Evolutionary conservation across 2,113 vertebrate genomes (phyloP), one percentile per base, ranked within the genome.

Genomic region (Ploceus nigricollis): DNA sequence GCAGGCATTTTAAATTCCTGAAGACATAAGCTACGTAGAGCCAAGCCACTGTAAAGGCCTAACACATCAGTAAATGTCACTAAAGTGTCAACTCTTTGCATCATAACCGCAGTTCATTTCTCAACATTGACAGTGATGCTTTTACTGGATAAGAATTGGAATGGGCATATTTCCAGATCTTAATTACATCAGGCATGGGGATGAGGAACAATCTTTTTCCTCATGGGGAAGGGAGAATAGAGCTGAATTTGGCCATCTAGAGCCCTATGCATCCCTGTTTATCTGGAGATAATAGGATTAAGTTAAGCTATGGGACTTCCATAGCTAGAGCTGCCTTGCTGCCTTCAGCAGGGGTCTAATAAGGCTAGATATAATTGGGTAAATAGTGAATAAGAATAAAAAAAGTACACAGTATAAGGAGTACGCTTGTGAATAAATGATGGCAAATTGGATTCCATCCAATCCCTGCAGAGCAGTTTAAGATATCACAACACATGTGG

Each of bases 241-340:
- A 96, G 97, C 95, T 98, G 96, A 97, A 97, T 97, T 98, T 97
- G 97, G 91, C 95, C 97, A 97, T 98, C 98, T 92, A 97, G 93
- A 97, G 97, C 92, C 93, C 95, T 93, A 56, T 96, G 93, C 60
- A 93, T 96, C 92, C 95, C 94, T 31, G 9, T 98, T 98, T 98
- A 98, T 98, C 96, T 97, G 96, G 95, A 98, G 97, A 98, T 98
- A 98, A 98, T 98, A 97, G 98, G 98, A 98, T 98, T 98, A 98
- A 96, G 95, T 97, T 98, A 97, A 98, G 96, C 98, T 96, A 92
- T 97, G 98, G 98, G 98, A 98, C 97, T 98, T 98, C 94, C 93
- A 91, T 97, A 94, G 97, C 97, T 97, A 90, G 95, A 97, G 96
- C 94, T 97, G 96, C 95, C 83, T 97, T 97, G 94, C 96, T 96